Percentiles rank a stretch among this genome's conserved stretches.
These are phyloP conservation scores for Anoplolepis gracilipes DNA, from an alignment of 1,140 invertebrate species.

Conservation along the genomic window DNA sequence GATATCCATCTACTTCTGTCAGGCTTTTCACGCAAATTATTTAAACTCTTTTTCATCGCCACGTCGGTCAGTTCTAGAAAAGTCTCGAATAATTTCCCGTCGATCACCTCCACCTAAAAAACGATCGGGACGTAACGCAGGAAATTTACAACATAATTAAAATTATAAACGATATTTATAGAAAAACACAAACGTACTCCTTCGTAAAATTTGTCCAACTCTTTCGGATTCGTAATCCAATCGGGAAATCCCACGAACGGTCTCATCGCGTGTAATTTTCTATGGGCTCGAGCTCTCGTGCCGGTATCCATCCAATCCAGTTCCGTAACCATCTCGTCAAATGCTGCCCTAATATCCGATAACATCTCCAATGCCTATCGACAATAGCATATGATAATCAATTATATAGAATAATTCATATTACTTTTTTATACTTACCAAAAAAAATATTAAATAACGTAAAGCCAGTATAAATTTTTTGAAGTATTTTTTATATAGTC, in stretches of 20 bases:
- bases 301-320: constrained; percentile 93
- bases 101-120: constrained; percentile 87
- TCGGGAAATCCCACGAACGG: constrained; percentile 91
- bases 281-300: constrained; percentile 88
- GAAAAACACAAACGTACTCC: constrained; percentile 81
- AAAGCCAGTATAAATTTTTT: not conserved
- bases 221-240: constrained; percentile 87
- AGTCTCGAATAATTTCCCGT: constrained; percentile 88
- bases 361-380: constrained; percentile 92
- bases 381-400: not conserved
- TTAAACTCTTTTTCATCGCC: constrained; percentile 87
- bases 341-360: constrained; percentile 90
- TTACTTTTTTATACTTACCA: not conserved
- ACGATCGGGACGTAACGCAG: not conserved
- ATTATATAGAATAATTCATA: not conserved
- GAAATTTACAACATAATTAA: not conserved
- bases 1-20: constrained; percentile 90
- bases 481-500: too few species aligned
- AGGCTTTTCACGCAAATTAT: constrained; percentile 87
- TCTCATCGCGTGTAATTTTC: constrained; percentile 89
- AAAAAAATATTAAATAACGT: not conserved
- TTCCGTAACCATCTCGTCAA: constrained; percentile 89
- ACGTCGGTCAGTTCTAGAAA: constrained; percentile 88
- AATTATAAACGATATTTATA: not conserved
- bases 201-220: constrained; percentile 87